Evolutionary conservation across 2,888 invertebrate species (phyloP).

Genomic region (Rhagophthalmus giganteus): DNA sequence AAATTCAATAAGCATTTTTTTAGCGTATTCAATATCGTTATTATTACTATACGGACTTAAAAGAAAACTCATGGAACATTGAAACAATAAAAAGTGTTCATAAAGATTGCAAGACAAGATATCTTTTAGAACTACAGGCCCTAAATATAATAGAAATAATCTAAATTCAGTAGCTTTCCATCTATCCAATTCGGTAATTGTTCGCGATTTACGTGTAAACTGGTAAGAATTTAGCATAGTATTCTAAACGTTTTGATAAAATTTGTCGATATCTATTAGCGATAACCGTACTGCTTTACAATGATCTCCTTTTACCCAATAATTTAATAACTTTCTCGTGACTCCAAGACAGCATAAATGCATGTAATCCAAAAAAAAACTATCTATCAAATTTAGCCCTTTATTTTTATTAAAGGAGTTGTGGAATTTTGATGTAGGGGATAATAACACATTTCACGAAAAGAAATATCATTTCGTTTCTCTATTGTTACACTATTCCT

Average conservation of each 20-base stretch:
- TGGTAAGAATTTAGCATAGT: slow-evolving; percentile 18
- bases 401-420: slow-evolving; percentile 13
- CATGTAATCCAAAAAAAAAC: slow-evolving; percentile 20
- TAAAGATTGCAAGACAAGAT: slow-evolving; percentile 7
- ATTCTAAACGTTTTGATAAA: neutral
- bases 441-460: too few relatives aligned
- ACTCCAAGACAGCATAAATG: slow-evolving; percentile 22
- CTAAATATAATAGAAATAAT: slow-evolving; percentile 20
- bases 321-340: slow-evolving; percentile 8
- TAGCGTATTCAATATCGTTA: neutral
- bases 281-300: neutral
- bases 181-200: slow-evolving; percentile 18
- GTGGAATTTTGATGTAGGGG: slow-evolving; percentile 12
- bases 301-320: slow-evolving; percentile 5
- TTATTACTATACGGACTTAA: neutral
- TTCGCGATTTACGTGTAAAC: slow-evolving; percentile 25
- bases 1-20: neutral
- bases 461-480: slow-evolving; percentile 1
- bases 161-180: slow-evolving; percentile 33
- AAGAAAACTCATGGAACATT: slow-evolving; percentile 7
- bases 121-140: slow-evolving; percentile 10
- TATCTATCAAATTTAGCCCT: slow-evolving; percentile 3
- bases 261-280: neutral
- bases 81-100: slow-evolving; percentile 21
- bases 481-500: slow-evolving; percentile 15